Base-by-base conservation (phyloP, 1,140 invertebrate species). In the Drosophila nigrodunni region DNA sequence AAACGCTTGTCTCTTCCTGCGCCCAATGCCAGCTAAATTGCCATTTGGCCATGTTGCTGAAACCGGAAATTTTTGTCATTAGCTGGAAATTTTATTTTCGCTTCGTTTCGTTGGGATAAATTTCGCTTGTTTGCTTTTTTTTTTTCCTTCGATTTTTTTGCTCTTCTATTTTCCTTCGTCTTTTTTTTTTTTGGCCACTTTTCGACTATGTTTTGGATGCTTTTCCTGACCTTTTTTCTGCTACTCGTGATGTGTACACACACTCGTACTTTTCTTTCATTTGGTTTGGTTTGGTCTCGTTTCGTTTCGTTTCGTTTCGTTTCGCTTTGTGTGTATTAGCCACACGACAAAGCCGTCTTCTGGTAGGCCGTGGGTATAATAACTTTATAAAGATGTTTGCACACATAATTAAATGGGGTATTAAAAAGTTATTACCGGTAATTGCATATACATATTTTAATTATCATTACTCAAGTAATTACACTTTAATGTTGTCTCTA, bases 31-130 rank as follows among this genome's bases (percentile, higher is more conserved):
- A 69, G 57, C 58, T 30, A 74, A 62, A 59, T 73, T 73, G 72
- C 66, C 73, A 75, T 46, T 76, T 70, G 57, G 18, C 25, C 57
- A 46, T 60, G 50, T 64, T 44, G 57, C 43, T 62, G 57, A 83
- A 83, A 85, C 81, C 81, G 81, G 81, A 85, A 85, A 85, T 85
- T 85, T 85, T 78, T 78, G 74, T 86, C 81, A 85, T 85, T 85
- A 85, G 81, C 82, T 85, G 81, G 77, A 85, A 85, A 85, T 85
- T 86, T 86, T 74, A 85, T 85, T 71, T 86, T 85, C 81, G 74
- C 66, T 80, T 85, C 74, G 80, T 70, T 85, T 77, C 81, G 71
- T 73, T 83, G 74, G 68, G 58, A 70, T 70, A 70, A 49, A 65
- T 61, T 50, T 60, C 35, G 35, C n/a, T 64, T 18, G 25, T 39